Conservation (phyloP, 2,113 vertebrate genomes). For the Bucco capensis region DNA sequence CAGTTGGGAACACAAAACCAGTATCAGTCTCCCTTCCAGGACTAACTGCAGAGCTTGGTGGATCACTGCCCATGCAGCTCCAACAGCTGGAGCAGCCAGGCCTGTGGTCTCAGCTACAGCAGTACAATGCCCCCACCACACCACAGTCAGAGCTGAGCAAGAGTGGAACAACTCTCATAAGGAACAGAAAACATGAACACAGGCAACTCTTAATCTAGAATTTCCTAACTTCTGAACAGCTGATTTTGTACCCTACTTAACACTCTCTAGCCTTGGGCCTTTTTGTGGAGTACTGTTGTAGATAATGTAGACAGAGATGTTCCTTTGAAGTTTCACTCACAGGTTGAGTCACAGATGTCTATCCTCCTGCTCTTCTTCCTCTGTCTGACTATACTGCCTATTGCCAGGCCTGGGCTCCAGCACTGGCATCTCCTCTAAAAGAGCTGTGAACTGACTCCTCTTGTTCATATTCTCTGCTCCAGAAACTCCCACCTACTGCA, state of each 20-base stretch:
- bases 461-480: constrained; percentile 57
- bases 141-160: neutral
- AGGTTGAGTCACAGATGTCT: neutral
- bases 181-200: neutral
- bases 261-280: neutral
- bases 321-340: constrained; percentile 56
- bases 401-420: constrained; percentile 49
- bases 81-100: neutral
- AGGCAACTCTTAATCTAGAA: neutral
- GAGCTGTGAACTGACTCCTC: constrained; percentile 55
- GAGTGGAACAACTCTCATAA: too few relatives aligned
- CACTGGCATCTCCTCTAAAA: constrained; percentile 52
- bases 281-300: neutral
- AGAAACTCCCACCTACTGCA: constrained; percentile 65
- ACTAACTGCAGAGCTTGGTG: neutral
- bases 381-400: constrained; percentile 68
- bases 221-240: neutral
- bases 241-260: neutral
- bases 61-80: neutral
- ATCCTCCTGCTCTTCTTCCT: constrained; percentile 39
- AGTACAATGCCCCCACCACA: neutral
- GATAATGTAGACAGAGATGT: neutral
- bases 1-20: neutral
- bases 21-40: neutral
- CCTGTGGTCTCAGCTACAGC: too few relatives aligned